Evolutionary conservation across 1,140 invertebrate genomes (phyloP).

Genomic region (Dreissena polymorpha): DNA sequence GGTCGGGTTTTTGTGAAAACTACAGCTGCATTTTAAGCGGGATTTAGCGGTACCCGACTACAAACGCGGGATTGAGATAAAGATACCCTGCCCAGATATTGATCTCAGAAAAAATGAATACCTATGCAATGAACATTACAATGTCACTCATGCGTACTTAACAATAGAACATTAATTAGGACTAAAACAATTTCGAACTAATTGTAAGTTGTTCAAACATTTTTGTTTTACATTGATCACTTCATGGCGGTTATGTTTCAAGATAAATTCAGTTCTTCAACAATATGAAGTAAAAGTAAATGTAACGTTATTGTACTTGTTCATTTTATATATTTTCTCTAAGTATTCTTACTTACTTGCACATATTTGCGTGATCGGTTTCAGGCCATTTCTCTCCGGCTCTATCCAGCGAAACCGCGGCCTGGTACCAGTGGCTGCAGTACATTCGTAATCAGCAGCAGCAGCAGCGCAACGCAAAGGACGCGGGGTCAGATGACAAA

Average conservation of each 20-base stretch:
- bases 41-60: not conserved
- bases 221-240: no score
- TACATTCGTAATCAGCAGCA: conserved; percentile 16
- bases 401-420: conserved; percentile 17
- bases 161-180: not conserved
- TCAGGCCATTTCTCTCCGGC: no score
- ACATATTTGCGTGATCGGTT: no score
- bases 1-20: not conserved
- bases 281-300: no score
- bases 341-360: no score
- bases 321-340: not conserved
- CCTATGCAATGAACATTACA: not conserved
- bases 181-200: no score
- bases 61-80: not conserved
- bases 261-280: no score
- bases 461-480: not conserved
- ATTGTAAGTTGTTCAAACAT: no score
- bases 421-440: conserved; percentile 37
- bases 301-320: not conserved
- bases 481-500: no score
- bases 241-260: no score
- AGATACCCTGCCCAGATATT: not conserved
- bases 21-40: not conserved
- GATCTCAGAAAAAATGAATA: no score
- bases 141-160: not conserved